Conservation (phyloP, 2,113 vertebrate genomes). For the Anthoscopus minutus region DNA sequence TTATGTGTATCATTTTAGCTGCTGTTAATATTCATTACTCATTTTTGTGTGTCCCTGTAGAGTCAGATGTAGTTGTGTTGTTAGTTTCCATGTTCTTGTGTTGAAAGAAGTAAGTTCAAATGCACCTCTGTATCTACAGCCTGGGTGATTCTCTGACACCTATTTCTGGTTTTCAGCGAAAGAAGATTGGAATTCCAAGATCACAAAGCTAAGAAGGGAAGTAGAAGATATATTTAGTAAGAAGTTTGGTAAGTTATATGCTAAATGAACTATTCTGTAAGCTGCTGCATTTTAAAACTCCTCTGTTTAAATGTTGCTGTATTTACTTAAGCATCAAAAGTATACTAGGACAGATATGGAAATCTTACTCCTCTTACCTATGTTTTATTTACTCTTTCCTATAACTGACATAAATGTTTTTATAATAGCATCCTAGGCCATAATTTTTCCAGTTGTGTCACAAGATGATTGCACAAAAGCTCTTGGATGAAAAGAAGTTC, state of each 20-base stretch:
- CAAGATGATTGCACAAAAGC: neutral
- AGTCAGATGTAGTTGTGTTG: neutral
- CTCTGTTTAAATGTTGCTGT: neutral
- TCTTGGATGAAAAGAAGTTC: neutral
- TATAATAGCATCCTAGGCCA: neutral
- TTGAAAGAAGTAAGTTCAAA: neutral
- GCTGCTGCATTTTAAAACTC: neutral
- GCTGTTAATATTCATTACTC: neutral
- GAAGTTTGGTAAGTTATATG: slow-evolving; percentile 73
- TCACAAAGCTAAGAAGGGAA: slow-evolving; percentile 77
- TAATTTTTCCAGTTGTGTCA: neutral
- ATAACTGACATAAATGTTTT: neutral
- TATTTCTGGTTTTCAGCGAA: slow-evolving; percentile 60
- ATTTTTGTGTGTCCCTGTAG: neutral
- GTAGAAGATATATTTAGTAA: slow-evolving; percentile 79
- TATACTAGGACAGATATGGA: neutral
- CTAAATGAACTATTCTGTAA: neutral
- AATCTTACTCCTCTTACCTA: neutral
- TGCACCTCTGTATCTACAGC: neutral
- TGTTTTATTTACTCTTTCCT: neutral
- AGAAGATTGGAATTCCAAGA: slow-evolving; percentile 79
- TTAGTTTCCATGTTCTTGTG: neutral
- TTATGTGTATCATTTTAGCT: neutral
- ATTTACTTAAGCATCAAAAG: neutral
- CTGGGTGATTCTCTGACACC: neutral